A percentile compares a stretch with the other conserved stretches of the same genome.
These are phyloP conservation scores for Mohoua ochrocephala DNA, from an alignment of 2,113 vertebrate species.

Conservation along the genomic window DNA sequence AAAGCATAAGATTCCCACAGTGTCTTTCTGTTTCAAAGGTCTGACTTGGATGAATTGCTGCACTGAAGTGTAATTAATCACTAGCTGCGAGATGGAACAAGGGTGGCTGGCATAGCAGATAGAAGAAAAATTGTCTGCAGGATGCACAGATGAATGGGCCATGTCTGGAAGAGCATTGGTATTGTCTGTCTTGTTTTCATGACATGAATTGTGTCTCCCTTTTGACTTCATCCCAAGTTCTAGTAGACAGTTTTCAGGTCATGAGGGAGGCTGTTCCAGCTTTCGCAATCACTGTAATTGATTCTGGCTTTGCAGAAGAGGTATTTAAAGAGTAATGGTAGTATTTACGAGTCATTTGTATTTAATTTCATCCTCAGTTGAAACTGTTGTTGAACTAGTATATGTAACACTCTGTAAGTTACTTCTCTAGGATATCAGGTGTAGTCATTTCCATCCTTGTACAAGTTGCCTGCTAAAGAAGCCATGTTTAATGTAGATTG, in stretches of 20 bases:
- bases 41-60: background rate
- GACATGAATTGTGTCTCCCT: background rate
- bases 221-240: background rate
- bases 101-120: background rate
- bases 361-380: background rate
- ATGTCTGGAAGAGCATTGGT: background rate
- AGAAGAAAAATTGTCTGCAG: constrained; percentile 1
- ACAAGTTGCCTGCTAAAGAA: background rate
- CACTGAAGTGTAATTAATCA: constrained; percentile 31
- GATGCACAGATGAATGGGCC: background rate
- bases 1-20: background rate
- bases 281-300: background rate
- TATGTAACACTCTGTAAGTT: background rate
- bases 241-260: background rate
- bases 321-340: background rate
- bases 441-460: background rate
- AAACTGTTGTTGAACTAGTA: background rate
- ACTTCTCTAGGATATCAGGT: background rate
- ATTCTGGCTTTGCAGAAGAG: background rate
- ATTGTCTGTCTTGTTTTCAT: background rate
- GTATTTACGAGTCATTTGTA: background rate
- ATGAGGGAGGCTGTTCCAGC: background rate
- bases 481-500: accelerated
- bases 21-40: background rate
- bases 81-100: background rate